Conservation (phyloP, 2,888 invertebrate species). For the Mycalesis mineus region DNA sequence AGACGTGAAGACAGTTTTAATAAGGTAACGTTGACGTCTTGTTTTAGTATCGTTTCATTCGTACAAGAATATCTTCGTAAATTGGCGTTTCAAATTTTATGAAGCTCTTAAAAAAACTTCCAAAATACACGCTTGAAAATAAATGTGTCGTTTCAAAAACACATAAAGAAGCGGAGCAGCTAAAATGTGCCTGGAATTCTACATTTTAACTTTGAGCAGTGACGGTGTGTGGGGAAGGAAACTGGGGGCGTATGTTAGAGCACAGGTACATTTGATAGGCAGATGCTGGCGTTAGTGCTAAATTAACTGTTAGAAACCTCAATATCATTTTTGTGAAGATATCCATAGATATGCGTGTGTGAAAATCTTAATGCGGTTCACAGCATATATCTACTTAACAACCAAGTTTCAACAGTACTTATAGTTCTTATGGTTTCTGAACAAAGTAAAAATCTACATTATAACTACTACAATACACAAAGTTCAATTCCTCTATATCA, state of each 20-base stretch:
- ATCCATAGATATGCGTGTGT: no score
- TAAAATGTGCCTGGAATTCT: conserved; percentile 17
- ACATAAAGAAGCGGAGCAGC: conserved; percentile 3
- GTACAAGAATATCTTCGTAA: not conserved
- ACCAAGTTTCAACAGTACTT: no score
- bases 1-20: no score
- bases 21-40: not conserved
- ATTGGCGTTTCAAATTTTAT: not conserved
- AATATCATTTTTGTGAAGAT: no score
- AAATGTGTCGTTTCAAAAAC: conserved; percentile 1
- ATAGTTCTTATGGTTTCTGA: no score
- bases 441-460: no score
- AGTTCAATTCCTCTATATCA: no score
- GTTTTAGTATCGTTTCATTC: not conserved
- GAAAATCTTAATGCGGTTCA: no score
- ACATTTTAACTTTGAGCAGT: conserved; percentile 14
- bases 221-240: conserved; percentile 21
- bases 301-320: no score
- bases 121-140: conserved; percentile 8
- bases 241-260: conserved; percentile 11
- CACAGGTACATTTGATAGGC: not conserved
- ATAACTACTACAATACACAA: no score
- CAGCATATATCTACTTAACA: no score
- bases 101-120: not conserved
- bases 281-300: no score